Conservation (phyloP, 2,797 vertebrate species). For the Catharus ustulatus region DNA sequence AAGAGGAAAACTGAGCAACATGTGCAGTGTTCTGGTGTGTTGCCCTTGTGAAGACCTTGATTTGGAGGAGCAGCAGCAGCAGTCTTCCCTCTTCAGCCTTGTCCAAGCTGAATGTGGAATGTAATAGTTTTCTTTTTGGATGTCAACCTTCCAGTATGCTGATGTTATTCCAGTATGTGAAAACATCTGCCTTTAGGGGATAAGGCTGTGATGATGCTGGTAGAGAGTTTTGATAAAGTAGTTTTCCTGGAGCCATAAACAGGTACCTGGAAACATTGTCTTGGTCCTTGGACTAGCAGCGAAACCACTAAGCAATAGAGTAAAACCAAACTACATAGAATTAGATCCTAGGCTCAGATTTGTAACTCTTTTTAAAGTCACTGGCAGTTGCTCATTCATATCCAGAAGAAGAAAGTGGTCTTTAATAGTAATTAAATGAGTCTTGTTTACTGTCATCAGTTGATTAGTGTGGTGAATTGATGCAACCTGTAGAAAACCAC, state of each 20-base stretch:
- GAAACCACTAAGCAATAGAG: neutral
- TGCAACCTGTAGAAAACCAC: neutral
- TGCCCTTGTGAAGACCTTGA: neutral
- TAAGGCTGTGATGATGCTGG: neutral
- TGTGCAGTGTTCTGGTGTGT: neutral
- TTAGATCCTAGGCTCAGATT: neutral
- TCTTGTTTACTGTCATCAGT: neutral
- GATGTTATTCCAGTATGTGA: neutral
- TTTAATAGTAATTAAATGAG: constrained; percentile 18
- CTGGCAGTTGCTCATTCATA: neutral
- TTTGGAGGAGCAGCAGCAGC: neutral
- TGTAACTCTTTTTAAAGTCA: neutral
- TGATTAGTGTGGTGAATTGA: constrained; percentile 18
- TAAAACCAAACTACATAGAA: neutral
- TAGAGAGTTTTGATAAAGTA: neutral
- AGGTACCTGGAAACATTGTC: neutral
- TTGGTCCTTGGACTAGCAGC: neutral
- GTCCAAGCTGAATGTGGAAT: neutral
- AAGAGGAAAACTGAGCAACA: neutral
- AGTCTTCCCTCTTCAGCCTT: neutral
- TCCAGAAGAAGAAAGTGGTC: neutral
- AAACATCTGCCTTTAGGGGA: neutral
- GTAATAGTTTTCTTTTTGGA: neutral
- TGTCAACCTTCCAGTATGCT: neutral
- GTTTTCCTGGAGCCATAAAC: neutral